Conservation (phyloP, 2,888 invertebrate species). For the Dynastes hyllus region DNA sequence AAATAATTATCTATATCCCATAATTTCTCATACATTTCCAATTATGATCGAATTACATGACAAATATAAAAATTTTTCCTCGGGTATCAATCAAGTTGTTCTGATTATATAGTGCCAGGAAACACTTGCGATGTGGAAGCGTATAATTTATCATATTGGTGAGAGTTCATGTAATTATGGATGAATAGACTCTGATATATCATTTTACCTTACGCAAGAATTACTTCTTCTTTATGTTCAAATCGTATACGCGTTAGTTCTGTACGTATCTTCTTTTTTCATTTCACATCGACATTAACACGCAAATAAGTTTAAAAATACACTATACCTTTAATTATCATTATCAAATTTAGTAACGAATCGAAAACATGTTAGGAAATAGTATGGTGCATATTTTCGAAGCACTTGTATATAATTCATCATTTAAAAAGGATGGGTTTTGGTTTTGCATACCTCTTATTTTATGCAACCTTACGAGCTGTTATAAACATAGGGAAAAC, state of each 20-base stretch:
- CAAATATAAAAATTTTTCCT: constrained; percentile 18
- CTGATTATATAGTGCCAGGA: constrained; percentile 19
- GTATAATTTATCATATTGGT: constrained; percentile 26
- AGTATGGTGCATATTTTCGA: no score
- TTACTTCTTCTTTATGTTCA: constrained; percentile 2
- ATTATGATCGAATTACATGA: neutral
- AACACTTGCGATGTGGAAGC: constrained; percentile 21
- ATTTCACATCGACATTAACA: neutral
- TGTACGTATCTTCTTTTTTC: neutral
- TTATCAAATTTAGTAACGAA: constrained; percentile 8
- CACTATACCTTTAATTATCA: neutral
- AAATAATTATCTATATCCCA: neutral
- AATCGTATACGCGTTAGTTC: neutral
- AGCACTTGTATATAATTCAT: no score
- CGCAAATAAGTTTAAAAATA: constrained; percentile 4
- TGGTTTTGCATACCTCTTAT: no score
- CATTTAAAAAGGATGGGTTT: no score
- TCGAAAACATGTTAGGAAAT: no score
- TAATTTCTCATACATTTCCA: constrained; percentile 2
- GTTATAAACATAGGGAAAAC: no score
- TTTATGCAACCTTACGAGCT: no score
- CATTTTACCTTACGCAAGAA: constrained; percentile 35
- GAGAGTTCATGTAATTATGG: constrained; percentile 33
- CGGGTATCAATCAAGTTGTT: constrained; percentile 20
- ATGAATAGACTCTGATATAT: constrained; percentile 24